Evolutionary conservation across 2,888 invertebrate genomes (phyloP), one percentile per base, ranked within the genome.

Genomic region (Aphodius granarius): DNA sequence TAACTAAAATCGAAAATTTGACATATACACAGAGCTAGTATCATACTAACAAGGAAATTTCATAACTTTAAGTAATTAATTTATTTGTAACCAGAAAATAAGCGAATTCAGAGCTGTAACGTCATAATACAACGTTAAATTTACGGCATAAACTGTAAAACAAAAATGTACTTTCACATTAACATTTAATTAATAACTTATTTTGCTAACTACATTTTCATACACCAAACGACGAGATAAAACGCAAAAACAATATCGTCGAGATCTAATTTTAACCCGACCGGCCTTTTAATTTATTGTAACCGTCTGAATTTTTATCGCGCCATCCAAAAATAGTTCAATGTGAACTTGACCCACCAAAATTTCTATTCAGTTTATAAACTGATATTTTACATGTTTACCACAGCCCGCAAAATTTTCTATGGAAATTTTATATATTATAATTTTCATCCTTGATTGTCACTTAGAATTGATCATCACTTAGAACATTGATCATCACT

Each of bases 281-380:
- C 71, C 71, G 71, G 16, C 22, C 71, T 23, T n/a, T 43, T 43
- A 43, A 43, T 43, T 43, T 43, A 43, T 43, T 13, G 43, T 43
- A 43, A 43, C 43, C 43, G 43, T 43, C 43, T 43, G 43, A 43
- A 43, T 75, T 72, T 75, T 63, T 75, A 66, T 72, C 75, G 72
- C 72, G 72, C 62, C 62, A 66, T 66, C 19, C 75, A 23, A 72
- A 75, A 75, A 75, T 75, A 75, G 75, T 72, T 75, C 75, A 75
- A 75, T 75, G 75, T 75, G 75, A 75, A 75, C 75, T 75, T 75
- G 75, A 75, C 75, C 75, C 72, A 75, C 66, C 75, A 17, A 75
- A 71, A 75, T 62, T 75, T 66, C 66, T 63, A 16, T 73, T 63
- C 70, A 21, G 43, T 43, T 9, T 43, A 21, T 68, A 21, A 0